Base-by-base conservation (phyloP, 2,888 invertebrate species). In the Malthinus seriepunctatus region DNA sequence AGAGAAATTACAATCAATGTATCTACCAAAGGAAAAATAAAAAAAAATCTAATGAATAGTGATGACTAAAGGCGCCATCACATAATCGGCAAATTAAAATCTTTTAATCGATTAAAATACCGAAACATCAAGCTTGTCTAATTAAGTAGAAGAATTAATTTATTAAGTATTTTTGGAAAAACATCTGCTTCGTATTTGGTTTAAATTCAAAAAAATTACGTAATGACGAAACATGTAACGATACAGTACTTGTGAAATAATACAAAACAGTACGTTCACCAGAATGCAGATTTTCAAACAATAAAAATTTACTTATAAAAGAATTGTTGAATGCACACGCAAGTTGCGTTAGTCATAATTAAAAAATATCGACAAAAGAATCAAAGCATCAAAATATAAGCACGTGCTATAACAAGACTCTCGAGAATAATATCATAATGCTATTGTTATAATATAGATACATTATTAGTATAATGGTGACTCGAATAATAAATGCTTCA, bases 1-100 rank as follows among this genome's bases (percentile, higher is more conserved):
- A 63, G 74, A 71, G 69, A 64, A 70, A 71, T 72, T 70, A 69
- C 71, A 64, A 67, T 58, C 39, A 23, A 66, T 65, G 50, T 49
- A 37, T 38, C 44, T 54, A 45, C 33, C 37, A 32, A 49, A 48
- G 42, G 34, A 39, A 49, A 44, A 34, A 39, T 12, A 35, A 48
- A 39, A 51, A n/a, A 57, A 38, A 15, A 11, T 15, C 35, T 31
- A 35, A 50, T 38, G 32, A 39, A 51, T 51, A 31, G 42, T 51
- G 51, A 51, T 51, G 51, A 51, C 32, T 51, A 39, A 48, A 11
- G 44, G 51, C 51, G 51, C 51, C 51, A 51, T 23, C 32, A 32
- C 14, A 50, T 12, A 15, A 32, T 15, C 31, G 12, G 31, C 46
- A 32, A 46, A 32, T 46, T 46, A 46, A 42, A 42, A 9, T 42